Evolutionary conservation across 2,797 vertebrate genomes (phyloP), one percentile per base, ranked within the genome.

Genomic region (Enteromius radiatus): DNA sequence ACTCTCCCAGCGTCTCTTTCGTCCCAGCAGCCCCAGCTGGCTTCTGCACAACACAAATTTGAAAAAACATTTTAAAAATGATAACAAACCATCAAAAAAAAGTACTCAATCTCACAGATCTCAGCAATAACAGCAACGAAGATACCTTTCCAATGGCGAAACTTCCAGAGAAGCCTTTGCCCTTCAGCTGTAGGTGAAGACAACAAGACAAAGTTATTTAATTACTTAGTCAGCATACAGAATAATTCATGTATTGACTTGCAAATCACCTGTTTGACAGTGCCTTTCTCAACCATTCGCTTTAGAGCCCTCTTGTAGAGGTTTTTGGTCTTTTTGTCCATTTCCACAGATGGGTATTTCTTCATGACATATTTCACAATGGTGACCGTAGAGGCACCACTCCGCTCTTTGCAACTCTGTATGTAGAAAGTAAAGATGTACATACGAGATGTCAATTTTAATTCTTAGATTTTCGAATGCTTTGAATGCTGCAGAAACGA

Each of bases 91-190:
- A 54, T 0, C 38, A 31, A 49, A 75, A 75, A 75, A 75, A 81
- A 73, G 3, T 8, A n/a, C 7, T 70, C 41, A 70, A 69, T 3
- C 41, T 63, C 9, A 21, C 10, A 1, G n/a, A 41, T 33, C 17
- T 54, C 23, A 12, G 19, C 43, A 73, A 31, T 12, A 2, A 52
- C 69, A 69, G 45, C 41, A 49, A 65, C 31, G 10, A 17, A 47
- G 12, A 75, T 54, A 88, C 90, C 93, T 97, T 96, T 88, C 94
- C 96, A 43, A 98, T 96, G 75, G 96, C 86, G 81, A 99, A 99
- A 85, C 97, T 99, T 77, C 98, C 98, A 31, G 97, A 97, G 63
- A 98, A 96, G 80, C 98, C 98, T 90, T 99, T 99, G 64, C 98
- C 98, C 92, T 97, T 99, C 78, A 99, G 94, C 98, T 99, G 90